Percentiles rank a stretch among this genome's conserved stretches.
Conservation (phyloP, 2,797 vertebrate genomes). For the Aeoliscus strigatus region DNA sequence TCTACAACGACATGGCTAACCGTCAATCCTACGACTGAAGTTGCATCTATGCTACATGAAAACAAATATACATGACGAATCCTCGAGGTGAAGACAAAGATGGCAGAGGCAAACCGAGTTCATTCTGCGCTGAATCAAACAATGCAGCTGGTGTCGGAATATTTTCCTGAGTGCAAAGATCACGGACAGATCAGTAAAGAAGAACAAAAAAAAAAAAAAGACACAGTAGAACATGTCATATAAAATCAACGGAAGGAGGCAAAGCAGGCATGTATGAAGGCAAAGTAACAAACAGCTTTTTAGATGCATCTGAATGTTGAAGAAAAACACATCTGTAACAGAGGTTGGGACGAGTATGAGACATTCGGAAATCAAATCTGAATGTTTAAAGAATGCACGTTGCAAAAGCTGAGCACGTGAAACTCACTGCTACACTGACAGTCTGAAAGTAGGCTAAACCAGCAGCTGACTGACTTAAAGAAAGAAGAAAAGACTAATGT, state of each 20-base stretch:
- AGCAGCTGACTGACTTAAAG: neutral
- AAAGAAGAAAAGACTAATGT: too few relatives aligned
- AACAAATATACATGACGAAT: slow-evolving; percentile 24
- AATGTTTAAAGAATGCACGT: slow-evolving; percentile 8
- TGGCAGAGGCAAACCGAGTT: slow-evolving; percentile 22
- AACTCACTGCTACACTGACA: too few relatives aligned
- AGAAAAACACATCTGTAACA: too few relatives aligned
- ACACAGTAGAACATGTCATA: neutral
- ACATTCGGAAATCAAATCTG: slow-evolving; percentile 1
- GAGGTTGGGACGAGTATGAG: slow-evolving; percentile 22
- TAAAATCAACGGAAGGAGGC: neutral
- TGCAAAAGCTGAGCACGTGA: too few relatives aligned
- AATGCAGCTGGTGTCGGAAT: slow-evolving; percentile 54
- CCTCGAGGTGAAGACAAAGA: slow-evolving; percentile 11
- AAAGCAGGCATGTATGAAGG: neutral
- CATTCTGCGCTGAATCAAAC: slow-evolving; percentile 38
- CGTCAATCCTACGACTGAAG: slow-evolving; percentile 13
- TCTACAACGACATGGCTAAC: slow-evolving; percentile 30
- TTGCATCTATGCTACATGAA: slow-evolving; percentile 19
- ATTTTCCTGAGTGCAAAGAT: slow-evolving; percentile 69
- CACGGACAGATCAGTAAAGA: slow-evolving; percentile 31
- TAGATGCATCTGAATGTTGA: too few relatives aligned
- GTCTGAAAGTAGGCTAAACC: slow-evolving; percentile 26
- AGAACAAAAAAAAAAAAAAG: slow-evolving; percentile 7
- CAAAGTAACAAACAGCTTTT: neutral